Percentiles rank a stretch among this genome's conserved stretches.
phyloP scores from a whole-genome alignment of 2,797 vertebrate genomes.

The Sebastiscus tertius region DNA sequence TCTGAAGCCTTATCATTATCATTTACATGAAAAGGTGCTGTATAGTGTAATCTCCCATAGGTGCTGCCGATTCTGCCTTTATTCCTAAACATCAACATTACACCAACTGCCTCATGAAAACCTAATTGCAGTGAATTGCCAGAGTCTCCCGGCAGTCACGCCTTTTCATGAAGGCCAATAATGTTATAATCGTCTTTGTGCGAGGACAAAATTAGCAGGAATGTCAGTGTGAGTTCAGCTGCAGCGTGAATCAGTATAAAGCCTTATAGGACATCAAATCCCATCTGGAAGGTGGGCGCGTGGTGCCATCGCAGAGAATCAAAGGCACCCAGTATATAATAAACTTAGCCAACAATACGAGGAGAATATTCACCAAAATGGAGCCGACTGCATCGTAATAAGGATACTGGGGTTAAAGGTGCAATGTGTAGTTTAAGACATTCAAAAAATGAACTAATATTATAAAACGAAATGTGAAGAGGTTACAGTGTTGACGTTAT shows the following conservation, averaged over 20 bases:
- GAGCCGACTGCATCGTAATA: neutral
- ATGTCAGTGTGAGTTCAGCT: conserved; percentile 44
- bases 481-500: neutral
- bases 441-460: neutral
- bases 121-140: conserved; percentile 2
- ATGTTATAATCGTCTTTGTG: conserved; percentile 22
- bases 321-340: neutral
- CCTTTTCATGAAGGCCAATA: conserved; percentile 17
- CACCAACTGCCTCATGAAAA: neutral
- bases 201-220: conserved; percentile 29
- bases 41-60: neutral
- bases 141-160: neutral
- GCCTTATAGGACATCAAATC: conserved; percentile 26
- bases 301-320: neutral
- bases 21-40: neutral
- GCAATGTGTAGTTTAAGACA: neutral
- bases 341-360: neutral
- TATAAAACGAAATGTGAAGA: neutral
- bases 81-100: neutral
- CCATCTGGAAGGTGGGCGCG: neutral
- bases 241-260: conserved; percentile 15
- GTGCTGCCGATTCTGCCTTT: neutral
- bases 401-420: neutral
- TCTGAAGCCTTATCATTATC: neutral
- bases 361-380: neutral